Evolutionary conservation across 2,888 invertebrate species (phyloP), one percentile per base, ranked within the genome.

Genomic region (Drosophila lutescens): DNA sequence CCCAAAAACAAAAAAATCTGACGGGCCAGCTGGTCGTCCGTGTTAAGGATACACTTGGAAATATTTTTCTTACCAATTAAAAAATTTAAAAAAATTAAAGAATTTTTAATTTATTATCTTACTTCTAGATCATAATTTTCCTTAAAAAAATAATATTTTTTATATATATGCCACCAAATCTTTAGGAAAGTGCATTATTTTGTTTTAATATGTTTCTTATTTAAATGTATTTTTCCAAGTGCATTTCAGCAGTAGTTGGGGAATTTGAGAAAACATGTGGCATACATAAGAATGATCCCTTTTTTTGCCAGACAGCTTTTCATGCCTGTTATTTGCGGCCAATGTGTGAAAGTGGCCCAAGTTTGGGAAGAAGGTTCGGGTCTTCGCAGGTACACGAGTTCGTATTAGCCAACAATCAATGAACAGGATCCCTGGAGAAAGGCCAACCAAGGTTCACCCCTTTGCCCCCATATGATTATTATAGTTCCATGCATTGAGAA

Each of bases 401-500:
- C 26, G 40, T 47, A 55, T 66, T 66, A 66, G 66, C 67, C 40
- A 47, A 67, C 67, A 67, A 55, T 66, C 67, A 66, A 67, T 66
- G 68, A 47, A 41, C 40, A 54, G 13, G 23, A 13, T 40, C 47
- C 55, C 40, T 17, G n/a, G 46, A 43, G 41, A 17, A 20, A 34
- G 15, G 30, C n/a, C 15, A 47, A 4, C 30, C 7, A 30, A 30
- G 30, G 15, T 15, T n/a, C 34, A 40, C 50, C 41, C 44, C 38
- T 66, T 68, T 61, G 43, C 69, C 67, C 50, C 41, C 41, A 56
- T 34, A 26, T 53, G 73, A 67, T 81, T 73, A 86, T 80, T 86
- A 80, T 77, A 76, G 84, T 83, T 79, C 73, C 86, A 83, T 77
- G 84, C 79, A 76, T 79, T 76, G 74, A 55, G 77, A 72, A 70